Conservation (phyloP, 2,113 vertebrate species). For the Phalacrocorax pelagicus region DNA sequence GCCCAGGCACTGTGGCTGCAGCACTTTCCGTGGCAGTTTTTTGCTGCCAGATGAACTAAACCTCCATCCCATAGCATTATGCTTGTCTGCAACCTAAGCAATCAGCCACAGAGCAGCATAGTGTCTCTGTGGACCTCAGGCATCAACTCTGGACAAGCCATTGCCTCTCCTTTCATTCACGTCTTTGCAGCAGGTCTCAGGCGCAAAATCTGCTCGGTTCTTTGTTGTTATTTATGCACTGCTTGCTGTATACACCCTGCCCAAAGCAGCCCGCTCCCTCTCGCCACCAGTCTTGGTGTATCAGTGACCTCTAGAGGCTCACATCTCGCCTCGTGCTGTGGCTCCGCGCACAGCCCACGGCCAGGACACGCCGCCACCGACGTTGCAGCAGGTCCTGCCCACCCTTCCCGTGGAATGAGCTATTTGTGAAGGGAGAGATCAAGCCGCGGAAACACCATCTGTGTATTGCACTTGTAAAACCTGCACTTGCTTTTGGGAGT, state of each 20-base stretch:
- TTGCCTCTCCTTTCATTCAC: neutral
- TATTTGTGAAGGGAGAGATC: accelerated
- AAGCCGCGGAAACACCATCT: accelerated
- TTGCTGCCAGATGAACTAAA: neutral
- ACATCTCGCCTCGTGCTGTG: accelerated
- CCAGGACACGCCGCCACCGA: accelerated
- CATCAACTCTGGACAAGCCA: accelerated
- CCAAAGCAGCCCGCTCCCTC: neutral
- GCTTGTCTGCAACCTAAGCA: neutral
- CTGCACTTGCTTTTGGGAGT: neutral
- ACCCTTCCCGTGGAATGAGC: neutral
- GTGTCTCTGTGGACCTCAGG: accelerated
- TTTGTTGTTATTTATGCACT: neutral
- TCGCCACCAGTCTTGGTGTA: neutral
- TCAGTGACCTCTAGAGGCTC: conserved; percentile 70
- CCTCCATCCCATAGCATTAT: accelerated
- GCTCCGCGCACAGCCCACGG: no score
- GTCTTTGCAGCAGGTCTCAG: neutral
- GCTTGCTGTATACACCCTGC: neutral
- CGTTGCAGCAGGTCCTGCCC: neutral
- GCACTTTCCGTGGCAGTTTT: neutral
- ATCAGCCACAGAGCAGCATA: accelerated
- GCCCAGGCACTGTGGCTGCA: neutral
- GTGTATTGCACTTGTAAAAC: neutral
- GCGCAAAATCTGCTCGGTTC: no score